Evolutionary conservation across 2,888 invertebrate species (phyloP), one percentile per base, ranked within the genome.

Genomic region (Drosophila atripex): DNA sequence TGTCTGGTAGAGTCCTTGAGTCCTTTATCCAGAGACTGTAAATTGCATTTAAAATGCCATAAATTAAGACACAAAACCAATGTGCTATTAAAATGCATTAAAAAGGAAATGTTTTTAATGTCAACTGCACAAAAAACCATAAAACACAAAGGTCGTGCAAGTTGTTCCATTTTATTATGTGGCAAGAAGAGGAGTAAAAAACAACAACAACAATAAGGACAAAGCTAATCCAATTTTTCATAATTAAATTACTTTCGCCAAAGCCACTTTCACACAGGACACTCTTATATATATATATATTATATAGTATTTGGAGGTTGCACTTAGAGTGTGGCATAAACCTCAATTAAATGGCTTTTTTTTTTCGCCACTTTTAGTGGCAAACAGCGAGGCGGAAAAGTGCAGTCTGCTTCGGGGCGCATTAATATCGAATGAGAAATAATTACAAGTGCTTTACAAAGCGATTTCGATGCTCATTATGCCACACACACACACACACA

Each of bases 1-100:
- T 3, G 30, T 43, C 21, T 16, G 5, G 30, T 16, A 4, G 21
- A 14, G 45, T n/a, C 35, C 68, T 38, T 28, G 35, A 66, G 53
- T 38, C 16, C 39, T 18, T n/a, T 18, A 54, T 56, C 59, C 55
- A 55, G 53, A 58, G 78, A 57, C 73, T 57, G 85, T 76, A 78
- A 80, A 85, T 84, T 80, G 85, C 85, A 76, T 78, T 78, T 76
- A 80, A 85, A 85, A 80, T 78, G 85, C 85, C 85, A 80, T 80
- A 80, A 85, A 80, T 80, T 80, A 80, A 80, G 71, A 72, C 18
- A 78, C 65, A 76, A 71, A 8, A 9, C 28, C 77, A 77, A 61
- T 55, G 21, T n/a, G 55, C 65, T 71, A 80, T 80, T 72, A 80
- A 80, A 80, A 78, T 80, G 78, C 85, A 80, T 80, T 78, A 78